Evolutionary conservation across 1,140 invertebrate species (phyloP), one percentile per base, ranked within the genome.

Genomic region (Saccostrea cuccullata): DNA sequence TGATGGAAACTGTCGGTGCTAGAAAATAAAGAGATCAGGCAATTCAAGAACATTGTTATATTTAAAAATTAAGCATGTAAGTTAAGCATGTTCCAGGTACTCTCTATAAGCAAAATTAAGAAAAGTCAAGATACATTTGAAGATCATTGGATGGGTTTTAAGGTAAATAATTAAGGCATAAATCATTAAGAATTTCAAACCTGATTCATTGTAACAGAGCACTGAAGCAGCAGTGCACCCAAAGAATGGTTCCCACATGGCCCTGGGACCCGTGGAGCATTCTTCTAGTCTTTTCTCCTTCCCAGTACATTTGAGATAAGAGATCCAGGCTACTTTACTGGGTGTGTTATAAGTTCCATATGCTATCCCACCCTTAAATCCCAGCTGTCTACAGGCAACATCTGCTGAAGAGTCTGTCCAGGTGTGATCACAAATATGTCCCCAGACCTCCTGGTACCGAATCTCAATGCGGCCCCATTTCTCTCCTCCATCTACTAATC

Each of bases 361-460:
- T 26, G 89, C 84, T 40, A 90, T 90, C 3, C 92, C 92, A 15
- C 89, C 91, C 17, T 23, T 56, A 85, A 86, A 91, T 36, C 91
- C 90, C 55, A 85, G 60, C 86, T 89, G 89, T 17, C 85, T 67
- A 70, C 92, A 93, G 0, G 89, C 91, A 1, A 93, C 92, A 88
- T 95, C 95, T 0, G 97, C 97, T 13, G 97, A 96, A 82, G 96
- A 95, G n/a, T 96, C 93, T 47, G 96, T 96, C 89, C 97, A 97
- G 92, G 97, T 96, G 91, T 97, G 97, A 90, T 97, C 97, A 92
- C 97, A 98, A 15, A 97, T 95, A 2, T 96, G 97, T 0, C 97
- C 97, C 97, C 97, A 97, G 3, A 97, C 95, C 6, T 97, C 97
- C 89, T 96, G 96, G 91, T 97, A 96, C 87, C 95, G 95, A 0